Conservation (phyloP, 1,140 invertebrate genomes). For the Drosophila mauritiana region DNA sequence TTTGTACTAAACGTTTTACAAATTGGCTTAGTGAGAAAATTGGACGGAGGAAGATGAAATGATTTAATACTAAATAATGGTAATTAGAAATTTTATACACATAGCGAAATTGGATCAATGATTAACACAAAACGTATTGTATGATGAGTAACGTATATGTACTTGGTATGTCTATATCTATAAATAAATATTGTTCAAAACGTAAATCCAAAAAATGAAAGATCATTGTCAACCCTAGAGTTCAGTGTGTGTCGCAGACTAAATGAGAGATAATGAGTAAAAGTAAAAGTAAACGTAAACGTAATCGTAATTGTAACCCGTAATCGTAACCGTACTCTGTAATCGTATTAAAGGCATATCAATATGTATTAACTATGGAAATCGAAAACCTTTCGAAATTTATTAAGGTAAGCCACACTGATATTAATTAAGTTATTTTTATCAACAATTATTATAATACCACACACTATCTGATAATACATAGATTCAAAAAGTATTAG, state of each 20-base stretch:
- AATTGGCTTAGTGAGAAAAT: slow-evolving; percentile 71
- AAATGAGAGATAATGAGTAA: slow-evolving; percentile 54
- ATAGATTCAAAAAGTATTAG: slow-evolving; percentile 69
- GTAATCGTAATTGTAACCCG: slow-evolving; percentile 55
- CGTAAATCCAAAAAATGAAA: slow-evolving; percentile 43
- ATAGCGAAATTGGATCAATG: slow-evolving; percentile 75
- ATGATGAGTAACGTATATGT: slow-evolving; percentile 61
- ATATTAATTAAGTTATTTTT: slow-evolving; percentile 79
- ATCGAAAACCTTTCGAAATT: slow-evolving; percentile 68
- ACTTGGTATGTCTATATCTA: slow-evolving; percentile 81
- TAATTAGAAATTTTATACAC: slow-evolving; percentile 79
- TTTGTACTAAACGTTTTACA: slow-evolving; percentile 83
- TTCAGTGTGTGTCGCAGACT: slow-evolving; percentile 64
- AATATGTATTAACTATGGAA: slow-evolving; percentile 66
- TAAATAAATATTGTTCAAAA: slow-evolving; percentile 73
- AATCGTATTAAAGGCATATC: slow-evolving; percentile 74
- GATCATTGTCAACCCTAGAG: slow-evolving; percentile 67
- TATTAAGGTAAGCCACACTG: slow-evolving; percentile 73
- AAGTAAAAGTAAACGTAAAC: neutral
- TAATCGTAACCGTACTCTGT: slow-evolving; percentile 62
- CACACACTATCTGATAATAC: slow-evolving; percentile 59
- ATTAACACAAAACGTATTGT: slow-evolving; percentile 59
- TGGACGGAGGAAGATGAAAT: slow-evolving; percentile 30
- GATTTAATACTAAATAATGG: slow-evolving; percentile 46
- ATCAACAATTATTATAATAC: slow-evolving; percentile 66